Conservation (phyloP, 2,797 vertebrate species). For the Chromobotia macracanthus region DNA sequence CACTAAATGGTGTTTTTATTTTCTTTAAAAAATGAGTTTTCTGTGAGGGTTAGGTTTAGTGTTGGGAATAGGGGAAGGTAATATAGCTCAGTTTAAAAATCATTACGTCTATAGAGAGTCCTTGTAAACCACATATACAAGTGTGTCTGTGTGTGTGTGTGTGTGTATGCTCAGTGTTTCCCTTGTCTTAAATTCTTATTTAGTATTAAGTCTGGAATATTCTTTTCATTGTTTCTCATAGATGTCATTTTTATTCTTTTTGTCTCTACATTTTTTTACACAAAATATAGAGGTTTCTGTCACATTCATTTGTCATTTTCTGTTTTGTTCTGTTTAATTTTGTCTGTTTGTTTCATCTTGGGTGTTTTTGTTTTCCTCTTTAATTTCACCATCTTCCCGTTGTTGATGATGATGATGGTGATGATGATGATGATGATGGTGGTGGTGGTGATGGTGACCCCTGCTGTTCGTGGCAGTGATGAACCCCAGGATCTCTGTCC, state of each 20-base stretch:
- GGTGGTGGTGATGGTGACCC: conserved; percentile 42
- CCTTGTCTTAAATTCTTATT: too few relatives aligned
- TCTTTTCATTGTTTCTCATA: too few relatives aligned
- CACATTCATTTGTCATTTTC: conserved; percentile 65
- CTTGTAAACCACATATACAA: too few relatives aligned
- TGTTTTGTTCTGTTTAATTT: conserved; percentile 61
- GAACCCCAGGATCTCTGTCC: conserved; percentile 99
- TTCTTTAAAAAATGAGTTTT: too few relatives aligned
- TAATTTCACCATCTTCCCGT: conserved; percentile 73
- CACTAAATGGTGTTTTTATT: too few relatives aligned
- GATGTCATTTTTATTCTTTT: background rate
- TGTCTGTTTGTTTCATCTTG: conserved; percentile 67
- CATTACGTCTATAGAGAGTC: too few relatives aligned
- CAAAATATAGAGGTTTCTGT: conserved; percentile 44
- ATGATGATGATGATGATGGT: conserved; percentile 39
- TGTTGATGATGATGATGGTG: too few relatives aligned
- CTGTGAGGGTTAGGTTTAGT: too few relatives aligned
- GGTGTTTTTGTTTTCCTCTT: conserved; percentile 69
- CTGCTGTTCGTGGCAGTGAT: conserved; percentile 84
- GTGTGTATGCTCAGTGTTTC: background rate
- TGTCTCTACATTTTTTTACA: background rate
- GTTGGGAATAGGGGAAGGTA: too few relatives aligned
- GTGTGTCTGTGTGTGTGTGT: too few relatives aligned
- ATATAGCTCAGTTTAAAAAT: too few relatives aligned
- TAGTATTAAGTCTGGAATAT: too few relatives aligned